Evolutionary conservation across 2,797 vertebrate species (phyloP).

Genomic region (Ceyx erithaca): DNA sequence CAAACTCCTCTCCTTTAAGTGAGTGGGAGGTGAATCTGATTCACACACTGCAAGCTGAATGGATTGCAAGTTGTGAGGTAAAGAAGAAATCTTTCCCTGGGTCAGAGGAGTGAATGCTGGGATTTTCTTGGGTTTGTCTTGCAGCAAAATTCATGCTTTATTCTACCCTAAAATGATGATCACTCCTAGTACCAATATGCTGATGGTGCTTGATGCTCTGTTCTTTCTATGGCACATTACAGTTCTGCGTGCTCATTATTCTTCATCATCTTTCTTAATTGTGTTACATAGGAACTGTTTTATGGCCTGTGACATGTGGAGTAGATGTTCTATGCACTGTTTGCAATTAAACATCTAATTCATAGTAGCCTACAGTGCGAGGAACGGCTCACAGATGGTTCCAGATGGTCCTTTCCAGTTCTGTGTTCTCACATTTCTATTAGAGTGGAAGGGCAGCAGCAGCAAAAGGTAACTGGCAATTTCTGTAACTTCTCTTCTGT

Average conservation of each 20-base stretch:
- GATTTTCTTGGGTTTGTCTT: neutral
- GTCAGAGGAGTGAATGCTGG: neutral
- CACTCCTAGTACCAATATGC: neutral
- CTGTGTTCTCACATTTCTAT: conserved; percentile 51
- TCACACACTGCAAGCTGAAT: neutral
- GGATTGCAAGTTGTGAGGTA: neutral
- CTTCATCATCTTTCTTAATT: conserved; percentile 30
- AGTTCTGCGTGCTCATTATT: conserved; percentile 8
- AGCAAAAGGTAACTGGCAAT: conserved; percentile 46
- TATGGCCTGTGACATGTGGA: conserved; percentile 54
- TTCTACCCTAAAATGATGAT: neutral
- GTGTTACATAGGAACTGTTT: conserved; percentile 25
- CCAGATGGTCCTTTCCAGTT: conserved; percentile 70
- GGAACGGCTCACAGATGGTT: conserved; percentile 60
- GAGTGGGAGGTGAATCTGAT: conserved; percentile 13
- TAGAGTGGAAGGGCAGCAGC: conserved; percentile 24
- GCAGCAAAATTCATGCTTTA: neutral
- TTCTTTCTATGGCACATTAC: neutral
- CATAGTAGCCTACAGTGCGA: conserved; percentile 54
- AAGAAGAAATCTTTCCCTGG: neutral
- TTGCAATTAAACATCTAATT: conserved; percentile 65
- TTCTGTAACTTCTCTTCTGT: neutral
- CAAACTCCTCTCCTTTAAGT: neutral
- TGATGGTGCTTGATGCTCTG: neutral
- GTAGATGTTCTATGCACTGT: conserved; percentile 54